Conservation (phyloP, 2,888 invertebrate species). For the Seira sanloemensis region DNA sequence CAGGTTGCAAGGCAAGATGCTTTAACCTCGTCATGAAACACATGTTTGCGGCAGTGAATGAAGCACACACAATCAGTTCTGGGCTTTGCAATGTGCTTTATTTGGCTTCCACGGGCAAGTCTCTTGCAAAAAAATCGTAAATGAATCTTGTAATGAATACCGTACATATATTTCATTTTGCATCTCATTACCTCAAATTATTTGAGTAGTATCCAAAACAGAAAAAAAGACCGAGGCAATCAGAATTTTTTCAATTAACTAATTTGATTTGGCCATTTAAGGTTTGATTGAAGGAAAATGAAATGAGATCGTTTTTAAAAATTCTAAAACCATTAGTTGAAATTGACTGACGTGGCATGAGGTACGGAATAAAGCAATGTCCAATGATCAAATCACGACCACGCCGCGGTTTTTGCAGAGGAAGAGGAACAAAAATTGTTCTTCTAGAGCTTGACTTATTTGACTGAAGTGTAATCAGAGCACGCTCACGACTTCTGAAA, state of each 20-base stretch:
- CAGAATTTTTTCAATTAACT: background rate
- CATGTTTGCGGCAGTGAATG: too few relatives aligned
- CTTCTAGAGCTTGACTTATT: background rate
- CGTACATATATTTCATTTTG: background rate
- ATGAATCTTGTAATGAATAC: background rate
- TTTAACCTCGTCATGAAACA: background rate
- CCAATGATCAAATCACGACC: background rate
- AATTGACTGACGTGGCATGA: background rate
- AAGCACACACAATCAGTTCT: too few relatives aligned
- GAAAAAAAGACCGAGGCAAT: background rate
- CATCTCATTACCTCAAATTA: background rate
- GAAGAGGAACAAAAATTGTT: background rate
- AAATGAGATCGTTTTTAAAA: background rate
- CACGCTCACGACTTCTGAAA: conserved; percentile 45
- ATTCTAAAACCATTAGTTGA: background rate
- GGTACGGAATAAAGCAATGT: background rate
- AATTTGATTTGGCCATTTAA: background rate
- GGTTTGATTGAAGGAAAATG: background rate
- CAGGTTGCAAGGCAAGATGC: background rate
- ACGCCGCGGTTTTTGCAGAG: background rate
- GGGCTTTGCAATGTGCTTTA: too few relatives aligned
- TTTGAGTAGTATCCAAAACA: too few relatives aligned
- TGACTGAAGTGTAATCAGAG: conserved; percentile 38
- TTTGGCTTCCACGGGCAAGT: too few relatives aligned
- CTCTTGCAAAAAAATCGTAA: background rate